Percentiles rank a stretch among this genome's conserved stretches.
Evolutionary conservation across 30 jellyfish, hydroid and myxozoan species (phyloP).

Genomic region (Cassiopea andromeda): DNA sequence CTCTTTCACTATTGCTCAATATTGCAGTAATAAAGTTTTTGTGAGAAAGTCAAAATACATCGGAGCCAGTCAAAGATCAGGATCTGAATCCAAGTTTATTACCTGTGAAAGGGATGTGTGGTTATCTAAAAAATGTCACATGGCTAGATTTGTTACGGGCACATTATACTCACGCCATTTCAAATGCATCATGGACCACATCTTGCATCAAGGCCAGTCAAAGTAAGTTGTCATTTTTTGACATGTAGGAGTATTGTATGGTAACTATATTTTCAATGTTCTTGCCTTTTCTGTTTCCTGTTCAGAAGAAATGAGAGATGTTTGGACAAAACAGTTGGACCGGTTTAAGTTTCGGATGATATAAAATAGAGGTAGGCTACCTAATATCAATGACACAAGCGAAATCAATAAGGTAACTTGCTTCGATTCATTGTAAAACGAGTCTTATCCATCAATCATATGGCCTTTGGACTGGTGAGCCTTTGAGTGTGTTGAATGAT

Average conservation of each 20-base stretch:
- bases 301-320: too few species aligned
- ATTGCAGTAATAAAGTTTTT: background rate
- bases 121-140: slow-evolving; percentile 88
- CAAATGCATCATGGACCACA: slow-evolving; percentile 79
- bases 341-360: too few species aligned
- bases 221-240: slow-evolving; percentile 18
- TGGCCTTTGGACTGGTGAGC: background rate
- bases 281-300: too few species aligned
- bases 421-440: background rate
- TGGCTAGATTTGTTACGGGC: slow-evolving; percentile 85
- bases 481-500: background rate
- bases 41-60: slow-evolving; percentile 34
- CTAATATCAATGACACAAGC: background rate
- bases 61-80: slow-evolving; percentile 23
- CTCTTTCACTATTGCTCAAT: too few species aligned
- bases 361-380: too few species aligned
- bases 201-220: slow-evolving; percentile 64
- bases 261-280: too few species aligned
- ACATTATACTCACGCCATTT: slow-evolving; percentile 78
- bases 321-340: too few species aligned
- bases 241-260: background rate
- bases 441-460: slow-evolving; percentile 20
- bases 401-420: background rate
- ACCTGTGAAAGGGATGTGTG: slow-evolving; percentile 80
- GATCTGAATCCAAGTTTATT: slow-evolving; percentile 7